These are phyloP conservation scores for Desmodus rotundus DNA, from an alignment of 2,113 vertebrate genomes.

Conservation along the genomic window DNA sequence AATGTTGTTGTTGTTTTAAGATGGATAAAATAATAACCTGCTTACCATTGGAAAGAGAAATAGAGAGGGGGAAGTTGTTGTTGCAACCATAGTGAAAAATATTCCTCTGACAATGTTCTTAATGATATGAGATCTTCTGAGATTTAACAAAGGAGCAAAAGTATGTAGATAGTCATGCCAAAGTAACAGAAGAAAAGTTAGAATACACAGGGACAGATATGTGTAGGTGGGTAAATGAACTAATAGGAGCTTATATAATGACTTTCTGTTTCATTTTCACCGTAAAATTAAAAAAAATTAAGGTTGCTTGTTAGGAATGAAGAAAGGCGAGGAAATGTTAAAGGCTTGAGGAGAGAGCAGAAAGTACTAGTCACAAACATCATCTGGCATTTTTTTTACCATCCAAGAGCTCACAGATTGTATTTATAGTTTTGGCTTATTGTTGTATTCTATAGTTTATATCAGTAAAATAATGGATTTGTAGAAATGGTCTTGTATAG, in stretches of 20 bases:
- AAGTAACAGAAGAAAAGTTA: background rate
- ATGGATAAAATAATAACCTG: background rate
- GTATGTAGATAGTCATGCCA: background rate
- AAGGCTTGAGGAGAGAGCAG: background rate
- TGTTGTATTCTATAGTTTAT: background rate
- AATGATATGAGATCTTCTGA: background rate
- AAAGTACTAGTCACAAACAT: background rate
- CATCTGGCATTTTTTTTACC: background rate
- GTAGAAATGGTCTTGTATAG: background rate
- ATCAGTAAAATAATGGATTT: slow-evolving; percentile 42
- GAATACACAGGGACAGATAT: background rate
- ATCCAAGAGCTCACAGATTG: background rate
- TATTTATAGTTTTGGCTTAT: background rate
- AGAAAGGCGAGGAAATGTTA: background rate
- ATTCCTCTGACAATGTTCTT: background rate
- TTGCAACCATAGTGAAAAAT: background rate
- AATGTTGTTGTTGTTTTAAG: background rate
- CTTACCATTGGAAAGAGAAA: background rate
- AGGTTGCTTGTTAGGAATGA: background rate
- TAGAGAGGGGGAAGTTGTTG: too few relatives aligned
- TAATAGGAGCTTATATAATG: background rate
- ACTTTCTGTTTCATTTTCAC: background rate
- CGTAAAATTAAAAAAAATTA: background rate
- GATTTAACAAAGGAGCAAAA: background rate
- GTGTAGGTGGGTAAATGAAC: background rate